These are phyloP conservation scores for Eolophus roseicapilla DNA, from an alignment of 2,113 vertebrate genomes.

Conservation along the genomic window DNA sequence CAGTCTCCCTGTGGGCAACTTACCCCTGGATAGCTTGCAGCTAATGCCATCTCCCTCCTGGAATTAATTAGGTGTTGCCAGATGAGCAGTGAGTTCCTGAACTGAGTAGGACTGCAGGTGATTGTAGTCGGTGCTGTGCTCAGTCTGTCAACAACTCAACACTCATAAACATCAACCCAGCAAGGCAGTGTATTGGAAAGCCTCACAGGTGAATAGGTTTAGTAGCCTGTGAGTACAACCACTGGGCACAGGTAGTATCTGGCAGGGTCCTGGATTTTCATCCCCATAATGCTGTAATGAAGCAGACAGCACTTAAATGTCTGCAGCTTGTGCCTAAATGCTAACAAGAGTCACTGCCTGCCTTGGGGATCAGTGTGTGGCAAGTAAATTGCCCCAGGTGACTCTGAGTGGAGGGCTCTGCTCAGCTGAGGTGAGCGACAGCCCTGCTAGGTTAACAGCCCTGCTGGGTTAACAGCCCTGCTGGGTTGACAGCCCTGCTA, in stretches of 20 bases:
- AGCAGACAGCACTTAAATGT: not conserved
- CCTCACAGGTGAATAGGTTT: not conserved
- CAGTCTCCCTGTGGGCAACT: accelerated
- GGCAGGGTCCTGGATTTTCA: not conserved
- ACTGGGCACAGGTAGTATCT: not conserved
- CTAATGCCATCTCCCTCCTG: not conserved
- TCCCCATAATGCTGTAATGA: not conserved
- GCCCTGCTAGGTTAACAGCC: not conserved
- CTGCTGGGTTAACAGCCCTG: not conserved
- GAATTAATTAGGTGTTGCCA: not conserved
- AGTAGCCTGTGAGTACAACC: not conserved
- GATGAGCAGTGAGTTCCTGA: not conserved
- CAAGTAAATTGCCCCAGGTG: not conserved
- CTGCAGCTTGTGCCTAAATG: not conserved
- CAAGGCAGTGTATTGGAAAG: not conserved
- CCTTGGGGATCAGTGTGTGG: accelerated
- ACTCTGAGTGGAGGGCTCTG: not conserved
- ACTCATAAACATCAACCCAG: not conserved
- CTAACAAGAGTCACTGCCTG: not conserved
- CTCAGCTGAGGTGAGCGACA: not conserved
- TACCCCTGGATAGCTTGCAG: not conserved
- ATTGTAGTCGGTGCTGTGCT: not conserved
- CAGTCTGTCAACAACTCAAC: not conserved
- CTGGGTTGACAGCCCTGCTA: not conserved
- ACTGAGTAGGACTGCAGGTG: not conserved